Evolutionary conservation across 2,888 invertebrate species (phyloP).

Genomic region (Nemapogon koenigi): DNA sequence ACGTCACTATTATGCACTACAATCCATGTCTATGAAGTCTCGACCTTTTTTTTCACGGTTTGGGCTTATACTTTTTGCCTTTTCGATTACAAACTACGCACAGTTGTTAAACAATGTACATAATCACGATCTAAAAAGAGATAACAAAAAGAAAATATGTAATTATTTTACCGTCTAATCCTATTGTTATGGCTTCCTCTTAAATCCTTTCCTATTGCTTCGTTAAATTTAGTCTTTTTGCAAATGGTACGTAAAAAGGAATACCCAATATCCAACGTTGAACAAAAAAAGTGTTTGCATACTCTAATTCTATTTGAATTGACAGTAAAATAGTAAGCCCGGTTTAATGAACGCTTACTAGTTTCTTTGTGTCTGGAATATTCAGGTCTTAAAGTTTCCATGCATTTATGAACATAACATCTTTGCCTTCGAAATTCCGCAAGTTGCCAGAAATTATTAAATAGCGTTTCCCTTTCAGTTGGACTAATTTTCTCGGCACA

Average conservation of each 20-base stretch:
- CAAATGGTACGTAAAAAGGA: neutral
- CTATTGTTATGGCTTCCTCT: neutral
- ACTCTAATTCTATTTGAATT: neutral
- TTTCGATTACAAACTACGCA: no score
- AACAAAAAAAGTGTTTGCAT: neutral
- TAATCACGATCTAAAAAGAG: neutral
- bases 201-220: neutral
- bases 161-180: neutral
- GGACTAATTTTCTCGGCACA: no score
- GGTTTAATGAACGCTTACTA: no score
- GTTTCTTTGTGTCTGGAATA: no score
- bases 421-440: neutral
- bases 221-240: neutral
- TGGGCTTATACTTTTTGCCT: no score
- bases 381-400: neutral
- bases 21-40: no score
- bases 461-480: neutral
- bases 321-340: no score
- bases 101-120: no score
- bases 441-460: neutral
- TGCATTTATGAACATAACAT: neutral
- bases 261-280: neutral
- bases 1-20: no score
- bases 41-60: no score
- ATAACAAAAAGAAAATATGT: neutral